A percentile compares a stretch with the other conserved stretches of the same genome.
Evolutionary conservation across 2,797 vertebrate species (phyloP).

Genomic region (Triplophysa bombifrons): DNA sequence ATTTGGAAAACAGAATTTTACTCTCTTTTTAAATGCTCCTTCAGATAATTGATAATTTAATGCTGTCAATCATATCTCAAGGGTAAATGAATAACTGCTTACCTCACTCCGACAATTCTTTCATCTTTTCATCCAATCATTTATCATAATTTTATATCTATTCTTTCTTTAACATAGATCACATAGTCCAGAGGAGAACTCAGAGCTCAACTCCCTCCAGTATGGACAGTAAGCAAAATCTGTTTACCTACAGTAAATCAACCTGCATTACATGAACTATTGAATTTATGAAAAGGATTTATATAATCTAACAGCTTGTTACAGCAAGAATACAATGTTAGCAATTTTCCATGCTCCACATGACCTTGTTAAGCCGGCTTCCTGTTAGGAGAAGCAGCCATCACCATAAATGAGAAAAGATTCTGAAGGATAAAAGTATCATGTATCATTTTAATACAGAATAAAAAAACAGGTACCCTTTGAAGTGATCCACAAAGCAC

Average conservation of each 20-base stretch:
- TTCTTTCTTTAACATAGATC: not conserved
- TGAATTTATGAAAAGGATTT: not conserved
- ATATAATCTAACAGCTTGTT: not conserved
- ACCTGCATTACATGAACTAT: not conserved
- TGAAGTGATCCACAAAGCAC: too few relatives aligned
- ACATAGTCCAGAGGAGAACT: not conserved
- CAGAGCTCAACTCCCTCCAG: not conserved
- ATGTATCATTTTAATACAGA: not conserved
- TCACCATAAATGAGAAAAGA: not conserved
- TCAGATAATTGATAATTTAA: not conserved
- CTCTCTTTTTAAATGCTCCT: not conserved
- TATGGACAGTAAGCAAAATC: not conserved
- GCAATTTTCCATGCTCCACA: not conserved
- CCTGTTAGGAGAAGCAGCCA: not conserved
- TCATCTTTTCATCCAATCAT: not conserved
- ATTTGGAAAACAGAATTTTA: not conserved
- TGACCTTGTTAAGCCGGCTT: not conserved
- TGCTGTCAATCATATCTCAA: not conserved
- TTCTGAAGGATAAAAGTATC: not conserved
- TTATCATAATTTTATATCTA: not conserved
- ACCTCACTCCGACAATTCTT: not conserved
- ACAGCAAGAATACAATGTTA: slow-evolving; percentile 7
- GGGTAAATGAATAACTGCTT: not conserved
- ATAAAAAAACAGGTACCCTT: not conserved
- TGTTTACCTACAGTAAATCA: not conserved